Conservation (phyloP, 2,888 invertebrate genomes). For the Ectemnius continuus region DNA sequence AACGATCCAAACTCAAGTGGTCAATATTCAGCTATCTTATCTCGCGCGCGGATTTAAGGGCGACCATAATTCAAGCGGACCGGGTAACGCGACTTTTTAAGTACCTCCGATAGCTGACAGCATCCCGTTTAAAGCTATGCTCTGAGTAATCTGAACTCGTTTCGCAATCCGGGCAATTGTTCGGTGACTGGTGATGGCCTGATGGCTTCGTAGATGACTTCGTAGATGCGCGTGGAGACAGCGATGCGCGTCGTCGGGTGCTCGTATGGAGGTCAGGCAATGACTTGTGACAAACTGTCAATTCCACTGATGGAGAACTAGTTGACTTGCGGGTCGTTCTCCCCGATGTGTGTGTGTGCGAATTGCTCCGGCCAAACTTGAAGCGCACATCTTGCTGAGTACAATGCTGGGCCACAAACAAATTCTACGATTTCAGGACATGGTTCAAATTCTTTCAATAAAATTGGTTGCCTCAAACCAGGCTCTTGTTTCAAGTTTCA, state of each 20-base stretch:
- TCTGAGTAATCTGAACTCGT: conserved; percentile 77
- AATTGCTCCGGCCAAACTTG: conserved; percentile 75
- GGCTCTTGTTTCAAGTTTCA: neutral
- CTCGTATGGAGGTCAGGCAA: conserved; percentile 87
- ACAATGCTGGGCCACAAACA: conserved; percentile 58
- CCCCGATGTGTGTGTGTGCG: conserved; percentile 73
- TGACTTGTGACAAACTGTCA: conserved; percentile 85
- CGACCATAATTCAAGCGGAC: neutral
- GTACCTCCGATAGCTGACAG: conserved; percentile 74
- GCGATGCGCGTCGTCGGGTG: conserved; percentile 72
- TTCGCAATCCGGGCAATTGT: conserved; percentile 75
- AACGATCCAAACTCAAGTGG: conserved; percentile 3
- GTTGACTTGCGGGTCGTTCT: conserved; percentile 68
- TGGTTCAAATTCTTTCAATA: no score
- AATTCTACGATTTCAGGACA: neutral
- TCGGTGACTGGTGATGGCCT: conserved; percentile 65
- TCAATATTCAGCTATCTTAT: neutral
- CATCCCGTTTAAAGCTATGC: conserved; percentile 75
- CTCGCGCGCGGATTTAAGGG: neutral
- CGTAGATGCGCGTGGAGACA: conserved; percentile 74
- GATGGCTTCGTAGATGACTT: conserved; percentile 66
- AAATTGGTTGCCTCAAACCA: no score
- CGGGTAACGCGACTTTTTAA: conserved; percentile 3
- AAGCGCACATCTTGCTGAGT: conserved; percentile 69
- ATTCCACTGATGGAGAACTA: conserved; percentile 68